Base-by-base conservation (phyloP, 1,140 invertebrate species). In the Pogonomyrmex californicus region DNA sequence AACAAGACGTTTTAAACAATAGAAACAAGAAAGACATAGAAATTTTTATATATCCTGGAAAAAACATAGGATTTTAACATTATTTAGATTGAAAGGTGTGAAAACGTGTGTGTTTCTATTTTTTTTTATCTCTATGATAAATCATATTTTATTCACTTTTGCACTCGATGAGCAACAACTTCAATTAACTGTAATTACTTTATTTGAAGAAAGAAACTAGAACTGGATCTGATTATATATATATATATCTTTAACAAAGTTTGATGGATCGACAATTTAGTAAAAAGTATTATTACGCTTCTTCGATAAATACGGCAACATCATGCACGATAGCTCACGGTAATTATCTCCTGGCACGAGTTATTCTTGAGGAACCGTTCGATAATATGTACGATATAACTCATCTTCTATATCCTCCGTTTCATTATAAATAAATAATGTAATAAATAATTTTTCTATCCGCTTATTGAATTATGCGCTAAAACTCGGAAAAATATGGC, bases 121-220 rank as follows among this genome's bases (percentile, higher is more conserved):
- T 30, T 30, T 58, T 58, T 60, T 68, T 9, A 68, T 4, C 12
- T 7, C 0, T 23, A 23, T 23, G 23, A 23, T 23, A 23, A 23
- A 1, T 30, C n/a, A 47, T 36, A 4, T 60, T 62, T 44, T 4
- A 83, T 47, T 58, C 6, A 82, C 17, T 75, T 83, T 83, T 44
- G 54, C 7, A 47, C 58, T 73, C 6, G 12, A 73, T 30, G 23
- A 51, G 47, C 47, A 30, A 54, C 30, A 23, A 9, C 10, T 1
- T 12, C 6, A 82, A 73, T 47, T 82, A 82, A 68, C n/a, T 41
- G 9, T 47, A 66, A 66, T 4, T 30, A 4, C 12, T 36, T 73
- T 12, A 17, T 10, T 36, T 33, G 10, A 9, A 23, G 2, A 44
- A 17, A 30, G 33, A 75, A 63, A 36, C 0, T 1, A 17, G 49